Base-by-base conservation (phyloP, 2,888 invertebrate species). In the Nomada hirtipes region DNA sequence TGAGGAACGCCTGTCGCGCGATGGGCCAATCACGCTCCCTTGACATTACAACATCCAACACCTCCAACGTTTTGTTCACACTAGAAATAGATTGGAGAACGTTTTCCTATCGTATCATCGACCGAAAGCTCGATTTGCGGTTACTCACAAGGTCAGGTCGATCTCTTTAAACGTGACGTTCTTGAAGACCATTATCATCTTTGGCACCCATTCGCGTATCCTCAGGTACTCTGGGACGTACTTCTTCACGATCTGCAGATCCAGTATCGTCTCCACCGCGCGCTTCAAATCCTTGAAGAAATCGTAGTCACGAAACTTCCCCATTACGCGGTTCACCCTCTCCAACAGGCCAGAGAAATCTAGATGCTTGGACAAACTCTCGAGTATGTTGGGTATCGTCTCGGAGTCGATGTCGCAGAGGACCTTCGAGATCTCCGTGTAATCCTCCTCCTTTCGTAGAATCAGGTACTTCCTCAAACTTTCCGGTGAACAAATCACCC, bases 291-390 rank as follows among this genome's bases (percentile, higher is more conserved):
- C 93, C 0, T 90, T 88, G 53, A 95, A 83, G 20, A 95, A 92
- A 52, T 92, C 91, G 82, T 95, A 95, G 0, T 94, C 94, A 0
- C 94, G 94, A 73, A 96, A 91, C 84, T 95, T 95, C 52, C 92
- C 94, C 90, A 95, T 91, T 1, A 85, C 92, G 0, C 92, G 91
- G 74, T 91, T 90, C 47, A 95, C 95, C 95, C 95, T 95, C 82
- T 93, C 94, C 71, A 95, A 83, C 87, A 95, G 94, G 88, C 95
- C 95, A n/a, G 91, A 93, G 79, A 95, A 94, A 88, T 96, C 94
- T 2, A 95, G 90, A 89, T 95, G 94, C 69, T 94, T 90, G 57
- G 95, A 76, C 7, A 95, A 79, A 68, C 94, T 94, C 74, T 94
- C 93, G 3, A 95, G 83, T 80, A 95, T 93, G 53, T 91, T 93